Conservation (phyloP, 1,140 invertebrate species). For the Apis florea region DNA sequence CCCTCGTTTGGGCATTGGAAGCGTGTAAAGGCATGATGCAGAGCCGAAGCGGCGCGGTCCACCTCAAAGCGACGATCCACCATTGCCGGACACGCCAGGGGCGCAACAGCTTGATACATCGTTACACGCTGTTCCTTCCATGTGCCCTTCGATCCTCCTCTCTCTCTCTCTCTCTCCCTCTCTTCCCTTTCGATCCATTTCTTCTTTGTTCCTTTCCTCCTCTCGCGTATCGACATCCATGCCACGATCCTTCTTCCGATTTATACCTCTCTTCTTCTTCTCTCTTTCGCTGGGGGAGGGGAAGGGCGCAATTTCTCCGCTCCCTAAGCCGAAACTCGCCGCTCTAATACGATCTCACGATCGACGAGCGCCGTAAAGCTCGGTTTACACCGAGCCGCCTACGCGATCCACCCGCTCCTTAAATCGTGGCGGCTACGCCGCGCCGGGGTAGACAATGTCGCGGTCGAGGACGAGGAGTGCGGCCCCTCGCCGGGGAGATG, state of each 20-base stretch:
- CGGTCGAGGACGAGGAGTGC: too few relatives aligned
- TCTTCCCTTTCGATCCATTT: conserved; percentile 5
- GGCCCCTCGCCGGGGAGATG: conserved; percentile 23
- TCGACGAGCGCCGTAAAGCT: conserved; percentile 64
- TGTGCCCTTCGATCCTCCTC: conserved; percentile 64
- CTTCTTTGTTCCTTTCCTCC: conserved; percentile 9
- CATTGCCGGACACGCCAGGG: conserved; percentile 78
- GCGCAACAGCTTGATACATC: conserved; percentile 80
- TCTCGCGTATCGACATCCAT: too few relatives aligned
- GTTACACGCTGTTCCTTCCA: conserved; percentile 78
- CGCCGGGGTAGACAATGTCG: conserved; percentile 39
- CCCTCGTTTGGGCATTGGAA: conserved; percentile 77
- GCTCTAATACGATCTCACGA: conserved; percentile 67
- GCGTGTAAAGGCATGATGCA: conserved; percentile 78
- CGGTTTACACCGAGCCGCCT: conserved; percentile 61
- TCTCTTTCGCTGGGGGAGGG: background rate
- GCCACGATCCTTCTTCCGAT: too few relatives aligned
- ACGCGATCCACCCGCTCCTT: conserved; percentile 56
- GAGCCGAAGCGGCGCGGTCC: conserved; percentile 71
- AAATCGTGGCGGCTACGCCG: conserved; percentile 47
- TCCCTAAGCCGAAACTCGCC: conserved; percentile 50
- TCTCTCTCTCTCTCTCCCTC: conserved; percentile 9
- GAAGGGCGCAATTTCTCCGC: conserved; percentile 5
- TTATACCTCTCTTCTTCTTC: background rate
- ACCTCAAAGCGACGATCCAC: conserved; percentile 77